Conservation (phyloP, 1,140 invertebrate species). For the Pemphigus obesinymphae region DNA sequence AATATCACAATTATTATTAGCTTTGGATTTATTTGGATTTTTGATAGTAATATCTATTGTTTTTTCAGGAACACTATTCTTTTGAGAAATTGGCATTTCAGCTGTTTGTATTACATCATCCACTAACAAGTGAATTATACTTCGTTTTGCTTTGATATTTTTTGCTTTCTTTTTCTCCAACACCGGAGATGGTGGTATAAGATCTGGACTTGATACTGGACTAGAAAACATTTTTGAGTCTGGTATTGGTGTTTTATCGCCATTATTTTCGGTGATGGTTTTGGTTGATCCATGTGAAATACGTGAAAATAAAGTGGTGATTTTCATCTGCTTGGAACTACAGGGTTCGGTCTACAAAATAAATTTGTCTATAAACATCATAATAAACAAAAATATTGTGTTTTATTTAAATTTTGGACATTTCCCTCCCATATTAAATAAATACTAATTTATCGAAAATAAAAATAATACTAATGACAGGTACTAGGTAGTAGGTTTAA, state of each 20-base stretch:
- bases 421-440: too few relatives aligned
- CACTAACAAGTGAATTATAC: neutral
- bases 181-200: slow-evolving; percentile 15
- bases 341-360: neutral
- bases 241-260: neutral
- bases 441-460: too few relatives aligned
- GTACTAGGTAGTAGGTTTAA: too few relatives aligned
- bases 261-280: neutral
- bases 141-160: slow-evolving; percentile 14
- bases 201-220: slow-evolving; percentile 17
- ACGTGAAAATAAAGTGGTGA: slow-evolving; percentile 12
- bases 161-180: neutral
- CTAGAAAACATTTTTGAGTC: neutral
- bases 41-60: neutral
- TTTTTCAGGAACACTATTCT: neutral
- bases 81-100: neutral
- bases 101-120: neutral
- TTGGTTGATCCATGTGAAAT: neutral
- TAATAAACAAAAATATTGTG: too few relatives aligned
- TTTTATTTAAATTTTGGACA: too few relatives aligned
- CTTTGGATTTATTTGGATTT: neutral
- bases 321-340: slow-evolving; percentile 19
- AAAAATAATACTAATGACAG: too few relatives aligned
- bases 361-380: neutral
- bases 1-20: neutral